Percentiles rank a stretch among this genome's conserved stretches.
Evolutionary conservation across 2,888 invertebrate species (phyloP).

Genomic region (Daptonema setosum): DNA sequence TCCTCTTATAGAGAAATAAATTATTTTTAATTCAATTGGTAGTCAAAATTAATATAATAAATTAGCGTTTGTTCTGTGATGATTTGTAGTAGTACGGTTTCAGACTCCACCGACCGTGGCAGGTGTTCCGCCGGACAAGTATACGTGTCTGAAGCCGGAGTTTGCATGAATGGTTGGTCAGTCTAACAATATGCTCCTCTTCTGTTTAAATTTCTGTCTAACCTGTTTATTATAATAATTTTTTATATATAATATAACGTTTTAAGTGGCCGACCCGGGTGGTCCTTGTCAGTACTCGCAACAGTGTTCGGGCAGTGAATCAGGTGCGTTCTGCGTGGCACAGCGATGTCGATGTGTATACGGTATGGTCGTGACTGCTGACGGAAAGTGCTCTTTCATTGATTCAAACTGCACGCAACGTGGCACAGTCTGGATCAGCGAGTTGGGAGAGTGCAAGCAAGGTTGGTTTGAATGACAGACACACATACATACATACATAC

Average conservation of each 20-base stretch:
- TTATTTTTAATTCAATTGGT: too few relatives aligned
- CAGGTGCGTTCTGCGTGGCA: constrained; percentile 23
- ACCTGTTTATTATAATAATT: too few relatives aligned
- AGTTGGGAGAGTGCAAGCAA: constrained; percentile 24
- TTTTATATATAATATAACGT: not conserved
- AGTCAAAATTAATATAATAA: too few relatives aligned
- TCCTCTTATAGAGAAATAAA: too few relatives aligned
- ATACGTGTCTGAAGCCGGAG: constrained; percentile 24
- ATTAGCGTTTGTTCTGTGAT: too few relatives aligned
- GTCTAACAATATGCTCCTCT: not conserved
- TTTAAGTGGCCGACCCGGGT: constrained; percentile 22
- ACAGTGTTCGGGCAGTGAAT: constrained; percentile 23
- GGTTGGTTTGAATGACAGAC: constrained; percentile 14
- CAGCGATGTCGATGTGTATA: constrained; percentile 11
- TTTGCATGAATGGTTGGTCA: constrained; percentile 23
- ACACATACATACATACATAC: too few relatives aligned
- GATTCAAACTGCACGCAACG: constrained; percentile 22
- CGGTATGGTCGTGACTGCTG: constrained; percentile 18
- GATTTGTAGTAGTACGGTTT: too few relatives aligned
- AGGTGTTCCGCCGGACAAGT: constrained; percentile 21
- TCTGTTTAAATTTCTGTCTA: not conserved
- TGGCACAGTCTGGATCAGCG: constrained; percentile 25
- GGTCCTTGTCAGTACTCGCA: constrained; percentile 27
- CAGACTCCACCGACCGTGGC: constrained; percentile 5
- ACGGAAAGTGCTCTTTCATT: constrained; percentile 21